Evolutionary conservation across 2,113 vertebrate genomes (phyloP).

Genomic region (Xiphophorus hellerii): DNA sequence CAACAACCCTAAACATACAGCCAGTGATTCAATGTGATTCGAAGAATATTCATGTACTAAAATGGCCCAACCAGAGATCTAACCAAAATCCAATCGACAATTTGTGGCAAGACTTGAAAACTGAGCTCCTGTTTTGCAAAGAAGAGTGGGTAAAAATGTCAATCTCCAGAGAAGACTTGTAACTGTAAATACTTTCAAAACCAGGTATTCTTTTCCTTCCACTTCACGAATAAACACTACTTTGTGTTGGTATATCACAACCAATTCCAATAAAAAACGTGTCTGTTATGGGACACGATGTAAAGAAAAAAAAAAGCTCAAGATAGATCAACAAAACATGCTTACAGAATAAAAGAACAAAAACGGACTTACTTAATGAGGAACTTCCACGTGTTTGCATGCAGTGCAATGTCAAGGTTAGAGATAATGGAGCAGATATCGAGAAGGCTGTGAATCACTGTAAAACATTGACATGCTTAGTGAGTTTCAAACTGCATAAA

Average conservation of each 20-base stretch:
- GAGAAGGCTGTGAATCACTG: constrained; percentile 93
- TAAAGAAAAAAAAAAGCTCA: background rate
- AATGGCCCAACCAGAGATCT: background rate
- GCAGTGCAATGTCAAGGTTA: constrained; percentile 92
- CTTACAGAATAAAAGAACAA: background rate
- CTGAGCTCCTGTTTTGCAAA: background rate
- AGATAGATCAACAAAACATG: background rate
- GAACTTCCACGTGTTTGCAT: constrained; percentile 98
- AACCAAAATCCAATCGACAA: too few relatives aligned
- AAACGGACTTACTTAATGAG: constrained; percentile 89
- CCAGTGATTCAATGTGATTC: background rate
- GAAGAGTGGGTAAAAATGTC: background rate
- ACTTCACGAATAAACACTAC: background rate
- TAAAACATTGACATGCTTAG: background rate
- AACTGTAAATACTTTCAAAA: background rate
- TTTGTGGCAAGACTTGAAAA: background rate
- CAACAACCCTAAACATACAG: background rate
- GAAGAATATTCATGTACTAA: background rate
- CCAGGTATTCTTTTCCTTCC: background rate
- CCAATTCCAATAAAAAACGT: background rate
- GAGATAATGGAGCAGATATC: constrained; percentile 93
- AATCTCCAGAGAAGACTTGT: background rate
- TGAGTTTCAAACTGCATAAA: background rate
- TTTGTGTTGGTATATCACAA: background rate
- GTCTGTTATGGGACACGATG: background rate